A percentile compares a stretch with the other conserved stretches of the same genome.
Evolutionary conservation across 2,888 invertebrate species (phyloP).

Genomic region (Alcis repandata): DNA sequence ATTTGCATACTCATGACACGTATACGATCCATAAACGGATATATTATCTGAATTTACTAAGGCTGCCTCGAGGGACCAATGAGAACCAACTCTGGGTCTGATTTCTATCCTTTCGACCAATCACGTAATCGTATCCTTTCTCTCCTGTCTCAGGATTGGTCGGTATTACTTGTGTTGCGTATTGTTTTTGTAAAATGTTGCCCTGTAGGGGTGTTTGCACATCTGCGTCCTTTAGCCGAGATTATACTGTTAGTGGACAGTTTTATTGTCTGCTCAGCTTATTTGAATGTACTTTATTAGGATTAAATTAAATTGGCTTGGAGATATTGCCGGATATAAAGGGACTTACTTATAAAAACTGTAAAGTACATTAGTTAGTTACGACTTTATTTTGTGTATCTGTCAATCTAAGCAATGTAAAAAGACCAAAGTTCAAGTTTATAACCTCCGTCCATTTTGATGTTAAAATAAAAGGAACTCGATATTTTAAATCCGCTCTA

Average conservation of each 20-base stretch:
- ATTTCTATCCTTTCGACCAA: slow-evolving; percentile 37
- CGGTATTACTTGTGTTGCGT: slow-evolving; percentile 27
- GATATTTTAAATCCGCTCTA: too few relatives aligned
- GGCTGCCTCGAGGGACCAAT: slow-evolving; percentile 40
- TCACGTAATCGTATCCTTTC: slow-evolving; percentile 32
- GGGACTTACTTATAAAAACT: too few relatives aligned
- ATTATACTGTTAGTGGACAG: slow-evolving; percentile 41
- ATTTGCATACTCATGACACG: slow-evolving; percentile 23
- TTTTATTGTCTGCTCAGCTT: slow-evolving; percentile 33
- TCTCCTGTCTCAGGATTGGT: slow-evolving; percentile 34
- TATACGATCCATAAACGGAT: slow-evolving; percentile 21
- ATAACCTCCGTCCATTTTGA: too few relatives aligned
- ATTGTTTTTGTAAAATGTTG: slow-evolving; percentile 33
- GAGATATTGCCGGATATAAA: background rate
- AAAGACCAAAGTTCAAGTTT: too few relatives aligned
- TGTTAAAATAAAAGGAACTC: too few relatives aligned
- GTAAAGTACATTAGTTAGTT: too few relatives aligned
- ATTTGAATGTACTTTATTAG: slow-evolving; percentile 2
- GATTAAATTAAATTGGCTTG: slow-evolving; percentile 1
- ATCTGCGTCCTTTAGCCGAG: slow-evolving; percentile 31
- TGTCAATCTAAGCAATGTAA: too few relatives aligned
- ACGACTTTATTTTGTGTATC: too few relatives aligned
- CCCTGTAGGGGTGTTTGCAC: slow-evolving; percentile 29
- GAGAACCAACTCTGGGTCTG: slow-evolving; percentile 21
- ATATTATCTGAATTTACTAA: slow-evolving; percentile 32